phyloP scores from a whole-genome alignment of 1,140 invertebrate genomes.

The Ericerus pela region DNA sequence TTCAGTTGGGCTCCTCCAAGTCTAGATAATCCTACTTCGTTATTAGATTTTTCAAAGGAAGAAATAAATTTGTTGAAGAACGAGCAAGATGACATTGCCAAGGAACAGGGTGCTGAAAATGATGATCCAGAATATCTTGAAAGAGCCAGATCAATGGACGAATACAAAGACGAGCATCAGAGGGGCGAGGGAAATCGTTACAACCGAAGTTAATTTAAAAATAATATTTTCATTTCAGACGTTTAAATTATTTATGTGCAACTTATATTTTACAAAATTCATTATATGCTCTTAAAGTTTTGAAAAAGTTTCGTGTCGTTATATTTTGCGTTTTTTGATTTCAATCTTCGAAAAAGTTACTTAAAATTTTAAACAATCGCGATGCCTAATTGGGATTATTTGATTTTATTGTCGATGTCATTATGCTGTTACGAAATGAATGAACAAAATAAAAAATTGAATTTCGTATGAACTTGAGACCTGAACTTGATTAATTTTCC shows the following conservation, averaged over 20 bases:
- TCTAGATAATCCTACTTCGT: conserved; percentile 17
- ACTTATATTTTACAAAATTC: background rate
- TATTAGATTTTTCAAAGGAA: conserved; percentile 27
- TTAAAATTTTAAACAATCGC: too few species aligned
- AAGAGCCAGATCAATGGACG: conserved; percentile 60
- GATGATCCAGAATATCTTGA: conserved; percentile 59
- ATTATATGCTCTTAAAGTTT: conserved; percentile 2
- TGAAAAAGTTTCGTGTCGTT: background rate
- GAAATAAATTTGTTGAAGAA: conserved; percentile 28
- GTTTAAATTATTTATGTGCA: background rate
- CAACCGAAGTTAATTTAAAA: conserved; percentile 53
- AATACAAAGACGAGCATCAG: conserved; percentile 80
- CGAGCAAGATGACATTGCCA: conserved; percentile 39
- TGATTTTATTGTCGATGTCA: too few species aligned
- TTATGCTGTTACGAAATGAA: too few species aligned
- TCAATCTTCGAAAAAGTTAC: too few species aligned
- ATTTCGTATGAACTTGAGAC: too few species aligned
- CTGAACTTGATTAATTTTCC: too few species aligned
- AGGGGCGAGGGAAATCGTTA: conserved; percentile 76
- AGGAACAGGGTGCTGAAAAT: conserved; percentile 48
- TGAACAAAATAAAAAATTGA: too few species aligned
- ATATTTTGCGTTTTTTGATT: background rate
- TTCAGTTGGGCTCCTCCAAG: conserved; percentile 30
- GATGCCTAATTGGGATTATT: too few species aligned
- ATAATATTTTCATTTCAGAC: background rate